A percentile compares a stretch with the other conserved stretches of the same genome.
Evolutionary conservation across 2,888 invertebrate species (phyloP).

Genomic region (Parapristionchus giblindavisi): DNA sequence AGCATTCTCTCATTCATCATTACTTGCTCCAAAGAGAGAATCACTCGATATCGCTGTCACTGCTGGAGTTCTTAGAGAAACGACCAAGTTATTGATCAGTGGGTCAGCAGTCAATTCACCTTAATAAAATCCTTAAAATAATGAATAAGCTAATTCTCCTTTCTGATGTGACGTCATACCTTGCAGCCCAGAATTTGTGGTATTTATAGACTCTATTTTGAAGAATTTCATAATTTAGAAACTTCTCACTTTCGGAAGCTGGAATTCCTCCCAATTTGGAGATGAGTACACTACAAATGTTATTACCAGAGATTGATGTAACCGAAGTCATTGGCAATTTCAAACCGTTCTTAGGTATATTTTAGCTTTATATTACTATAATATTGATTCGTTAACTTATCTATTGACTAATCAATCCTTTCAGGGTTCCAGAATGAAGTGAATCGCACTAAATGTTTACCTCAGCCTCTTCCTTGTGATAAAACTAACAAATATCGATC

Average conservation of each 20-base stretch:
- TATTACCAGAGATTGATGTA: constrained; percentile 67
- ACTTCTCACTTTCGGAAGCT: constrained; percentile 58
- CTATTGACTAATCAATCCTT: not conserved
- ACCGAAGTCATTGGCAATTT: constrained; percentile 64
- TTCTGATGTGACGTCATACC: too few species aligned
- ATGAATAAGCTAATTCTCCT: too few species aligned
- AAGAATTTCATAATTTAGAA: constrained; percentile 43
- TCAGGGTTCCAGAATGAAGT: constrained; percentile 3
- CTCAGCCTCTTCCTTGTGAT: constrained; percentile 68
- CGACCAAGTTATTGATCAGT: constrained; percentile 65
- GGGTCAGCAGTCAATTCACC: too few species aligned
- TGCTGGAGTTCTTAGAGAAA: constrained; percentile 65
- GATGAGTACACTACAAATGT: constrained; percentile 59
- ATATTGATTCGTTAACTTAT: not conserved
- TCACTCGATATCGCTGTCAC: constrained; percentile 65
- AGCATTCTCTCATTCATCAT: constrained; percentile 61
- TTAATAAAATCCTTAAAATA: too few species aligned
- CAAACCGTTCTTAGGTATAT: constrained; percentile 57
- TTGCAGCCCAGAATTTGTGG: not conserved
- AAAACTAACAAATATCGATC: constrained; percentile 73
- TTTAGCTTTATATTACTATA: not conserved
- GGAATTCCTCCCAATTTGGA: constrained; percentile 64
- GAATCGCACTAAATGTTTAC: constrained; percentile 55
- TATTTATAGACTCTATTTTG: not conserved
- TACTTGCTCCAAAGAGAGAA: constrained; percentile 68